Percentiles rank a stretch among this genome's conserved stretches.
phyloP scores from a whole-genome alignment of 2,113 vertebrate genomes.

The Myocastor coypus region DNA sequence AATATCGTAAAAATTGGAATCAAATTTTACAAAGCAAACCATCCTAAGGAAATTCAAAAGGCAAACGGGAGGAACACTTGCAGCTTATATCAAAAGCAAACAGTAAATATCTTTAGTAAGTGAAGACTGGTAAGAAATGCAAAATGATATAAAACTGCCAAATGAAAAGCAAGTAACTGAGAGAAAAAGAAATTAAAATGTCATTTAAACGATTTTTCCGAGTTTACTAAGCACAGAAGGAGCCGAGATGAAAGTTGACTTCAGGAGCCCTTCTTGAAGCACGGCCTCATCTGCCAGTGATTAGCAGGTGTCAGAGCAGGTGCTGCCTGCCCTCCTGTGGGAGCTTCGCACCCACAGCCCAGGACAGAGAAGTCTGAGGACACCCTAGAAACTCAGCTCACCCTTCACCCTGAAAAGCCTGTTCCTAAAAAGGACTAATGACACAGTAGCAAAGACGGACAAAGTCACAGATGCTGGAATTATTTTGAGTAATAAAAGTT shows the following conservation, averaged over 20 bases:
- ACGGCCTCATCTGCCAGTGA: no score
- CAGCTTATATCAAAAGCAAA: background rate
- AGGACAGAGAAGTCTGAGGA: accelerated
- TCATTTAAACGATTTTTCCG: background rate
- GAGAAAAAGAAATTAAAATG: background rate
- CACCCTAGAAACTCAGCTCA: no score
- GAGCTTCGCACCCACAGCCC: background rate
- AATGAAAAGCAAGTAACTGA: background rate
- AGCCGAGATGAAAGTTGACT: background rate
- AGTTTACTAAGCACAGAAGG: background rate
- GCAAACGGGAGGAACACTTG: background rate
- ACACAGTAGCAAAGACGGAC: background rate
- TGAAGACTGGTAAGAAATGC: background rate
- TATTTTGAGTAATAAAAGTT: background rate
- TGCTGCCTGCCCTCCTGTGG: accelerated
- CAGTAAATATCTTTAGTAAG: background rate
- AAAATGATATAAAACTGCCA: background rate
- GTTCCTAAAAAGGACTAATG: background rate
- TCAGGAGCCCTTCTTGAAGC: background rate
- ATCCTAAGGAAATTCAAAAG: conserved; percentile 14
- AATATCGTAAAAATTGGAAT: background rate
- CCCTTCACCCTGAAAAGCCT: background rate
- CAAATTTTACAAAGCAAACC: background rate
- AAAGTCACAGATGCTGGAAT: background rate
- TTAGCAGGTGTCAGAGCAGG: no score